These are phyloP conservation scores for Phallusia fumigata DNA, from an alignment of 23 tunicate species.

Conservation along the genomic window DNA sequence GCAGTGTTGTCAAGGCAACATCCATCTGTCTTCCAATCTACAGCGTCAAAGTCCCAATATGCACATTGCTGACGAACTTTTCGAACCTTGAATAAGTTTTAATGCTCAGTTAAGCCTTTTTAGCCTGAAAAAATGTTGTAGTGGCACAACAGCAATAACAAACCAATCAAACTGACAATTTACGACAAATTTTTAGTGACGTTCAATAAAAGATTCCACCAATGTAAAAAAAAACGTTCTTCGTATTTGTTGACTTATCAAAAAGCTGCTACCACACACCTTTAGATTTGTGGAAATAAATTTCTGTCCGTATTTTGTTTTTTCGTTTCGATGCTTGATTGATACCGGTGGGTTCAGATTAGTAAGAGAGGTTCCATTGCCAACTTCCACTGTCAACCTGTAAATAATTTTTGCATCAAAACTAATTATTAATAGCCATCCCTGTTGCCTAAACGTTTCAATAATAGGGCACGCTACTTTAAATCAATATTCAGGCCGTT, in stretches of 20 bases:
- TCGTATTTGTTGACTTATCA: background rate
- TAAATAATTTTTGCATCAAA: too few species aligned
- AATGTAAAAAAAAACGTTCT: background rate
- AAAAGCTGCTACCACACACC: background rate
- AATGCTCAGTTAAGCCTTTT: background rate
- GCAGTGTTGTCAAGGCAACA: conserved; percentile 13
- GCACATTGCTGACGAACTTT: conserved; percentile 7
- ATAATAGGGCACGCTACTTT: too few species aligned
- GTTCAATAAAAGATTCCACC: background rate
- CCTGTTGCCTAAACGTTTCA: too few species aligned
- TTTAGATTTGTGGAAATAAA: background rate
- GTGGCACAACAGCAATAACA: too few species aligned
- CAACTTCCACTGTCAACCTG: background rate
- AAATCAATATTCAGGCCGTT: too few species aligned
- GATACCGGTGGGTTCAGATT: background rate
- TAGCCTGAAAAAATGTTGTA: background rate
- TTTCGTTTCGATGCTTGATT: background rate
- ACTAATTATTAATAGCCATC: too few species aligned
- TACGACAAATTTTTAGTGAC: background rate
- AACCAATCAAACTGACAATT: too few species aligned
- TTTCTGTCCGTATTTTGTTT: background rate
- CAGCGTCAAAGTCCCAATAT: background rate
- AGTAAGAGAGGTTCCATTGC: background rate
- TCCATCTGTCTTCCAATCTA: background rate
- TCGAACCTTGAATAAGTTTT: background rate